These are phyloP conservation scores for Araneus ventricosus DNA, from an alignment of 1,140 invertebrate genomes.

Conservation along the genomic window DNA sequence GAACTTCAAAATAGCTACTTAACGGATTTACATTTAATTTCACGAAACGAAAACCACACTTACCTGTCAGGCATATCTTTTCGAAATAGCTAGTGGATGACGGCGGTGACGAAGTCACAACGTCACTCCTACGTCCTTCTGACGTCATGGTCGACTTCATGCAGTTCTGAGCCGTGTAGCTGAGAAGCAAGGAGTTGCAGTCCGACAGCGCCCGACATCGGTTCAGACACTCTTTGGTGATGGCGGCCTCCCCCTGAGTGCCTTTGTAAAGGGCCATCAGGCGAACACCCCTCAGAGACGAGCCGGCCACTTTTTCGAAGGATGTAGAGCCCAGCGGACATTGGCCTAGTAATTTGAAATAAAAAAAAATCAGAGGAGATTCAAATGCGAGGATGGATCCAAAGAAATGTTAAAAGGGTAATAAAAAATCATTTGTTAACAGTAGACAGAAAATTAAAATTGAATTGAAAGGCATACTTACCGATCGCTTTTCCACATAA, in stretches of 20 bases:
- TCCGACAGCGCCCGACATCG: conserved; percentile 75
- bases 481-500: no score
- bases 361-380: background rate
- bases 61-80: conserved; percentile 77
- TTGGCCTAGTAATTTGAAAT: conserved; percentile 66
- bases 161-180: conserved; percentile 76
- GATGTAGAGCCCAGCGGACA: conserved; percentile 76
- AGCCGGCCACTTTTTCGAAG: conserved; percentile 77
- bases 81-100: conserved; percentile 78
- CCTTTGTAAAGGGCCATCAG: conserved; percentile 75
- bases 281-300: conserved; percentile 71
- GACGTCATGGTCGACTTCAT: conserved; percentile 37
- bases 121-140: conserved; percentile 24
- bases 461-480: no score
- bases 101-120: conserved; percentile 27
- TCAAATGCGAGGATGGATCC: no score
- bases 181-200: conserved; percentile 76
- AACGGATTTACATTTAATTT: background rate
- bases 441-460: no score
- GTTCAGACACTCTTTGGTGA: conserved; percentile 77
- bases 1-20: no score
- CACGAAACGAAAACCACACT: background rate
- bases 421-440: no score
- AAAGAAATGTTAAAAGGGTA: no score
- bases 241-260: conserved; percentile 52